These are phyloP conservation scores for Chelmon rostratus DNA, from an alignment of 2,797 vertebrate genomes.

Conservation along the genomic window DNA sequence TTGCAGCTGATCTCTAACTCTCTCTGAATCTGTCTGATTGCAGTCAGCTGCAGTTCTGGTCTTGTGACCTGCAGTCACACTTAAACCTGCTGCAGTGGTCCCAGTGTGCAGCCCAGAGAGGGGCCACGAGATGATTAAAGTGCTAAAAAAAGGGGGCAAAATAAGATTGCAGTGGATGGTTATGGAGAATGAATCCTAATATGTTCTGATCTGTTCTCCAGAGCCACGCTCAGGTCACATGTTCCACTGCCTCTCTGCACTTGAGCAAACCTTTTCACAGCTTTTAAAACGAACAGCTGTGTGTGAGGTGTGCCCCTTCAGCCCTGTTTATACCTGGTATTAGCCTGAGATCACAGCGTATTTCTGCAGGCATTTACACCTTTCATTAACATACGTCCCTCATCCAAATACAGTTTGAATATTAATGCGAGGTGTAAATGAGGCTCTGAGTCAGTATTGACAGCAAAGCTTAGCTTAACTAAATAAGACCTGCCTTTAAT, in stretches of 20 bases:
- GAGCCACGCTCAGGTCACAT: neutral
- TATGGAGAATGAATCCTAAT: neutral
- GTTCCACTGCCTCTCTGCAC: neutral
- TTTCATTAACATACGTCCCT: neutral
- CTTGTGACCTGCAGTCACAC: conserved; percentile 10
- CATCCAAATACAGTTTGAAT: neutral
- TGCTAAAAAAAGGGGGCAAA: neutral
- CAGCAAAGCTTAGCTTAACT: neutral
- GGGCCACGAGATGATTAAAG: neutral
- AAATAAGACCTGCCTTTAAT: neutral
- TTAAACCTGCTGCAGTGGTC: neutral
- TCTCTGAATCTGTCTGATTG: conserved; percentile 4
- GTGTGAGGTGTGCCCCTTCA: neutral
- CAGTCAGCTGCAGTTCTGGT: neutral
- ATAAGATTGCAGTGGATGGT: neutral
- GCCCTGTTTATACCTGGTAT: neutral
- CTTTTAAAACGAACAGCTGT: neutral
- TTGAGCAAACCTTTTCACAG: neutral
- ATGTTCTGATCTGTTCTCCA: neutral
- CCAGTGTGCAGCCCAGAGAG: neutral
- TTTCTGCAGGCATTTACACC: neutral
- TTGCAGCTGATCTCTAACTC: rapidly evolving
- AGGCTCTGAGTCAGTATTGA: too few species aligned
- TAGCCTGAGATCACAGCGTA: neutral
- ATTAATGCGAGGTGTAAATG: neutral